Base-by-base conservation (phyloP, 2,888 invertebrate genomes). In the Agrilus biguttatus region DNA sequence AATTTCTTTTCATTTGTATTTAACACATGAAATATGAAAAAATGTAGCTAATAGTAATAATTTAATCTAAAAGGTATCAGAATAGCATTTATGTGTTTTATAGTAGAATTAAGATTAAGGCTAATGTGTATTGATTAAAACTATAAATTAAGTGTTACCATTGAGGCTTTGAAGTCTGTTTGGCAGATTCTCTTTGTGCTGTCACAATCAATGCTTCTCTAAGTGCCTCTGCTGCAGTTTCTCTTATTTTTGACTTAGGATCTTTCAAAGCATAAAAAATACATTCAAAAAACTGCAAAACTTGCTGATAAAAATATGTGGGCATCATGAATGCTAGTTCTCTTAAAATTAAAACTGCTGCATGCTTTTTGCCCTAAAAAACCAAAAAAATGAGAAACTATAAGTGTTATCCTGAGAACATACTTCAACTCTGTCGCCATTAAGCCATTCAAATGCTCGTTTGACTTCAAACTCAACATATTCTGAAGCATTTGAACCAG, bases 391-490 rank as follows among this genome's bases (percentile, higher is more conserved):
- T 36, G 34, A 38, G 14, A 44, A 28, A 17, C 28, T 42, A 42
- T 33, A 43, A 19, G 8, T 12, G 12, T 28, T 28, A 28, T 28
- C 10, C 10, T 28, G 10, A 28, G 5, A 28, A 28, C 28, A 38
- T 57, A 72, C 73, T 65, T 96, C 95, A 63, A 90, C 81, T 52
- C 91, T 73, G 56, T 91, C 93, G 40, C 85, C 87, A 21, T 84
- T 82, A 5, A 97, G 71, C 92, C 92, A 95, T 63, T 97, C 97
- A 62, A 93, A 87, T 1, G 96, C 91, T 58, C 89, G 74, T 63
- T 92, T 92, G 2, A 96, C 90, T 68, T 96, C 95, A 70, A 93
- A 93, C 57, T 96, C 95, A n/a, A 97, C 93, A 62, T 95, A 93
- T 60, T 95, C 93, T 0, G 92, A 89, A 28, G 95, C 86, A 63